A percentile compares a stretch with the other conserved stretches of the same genome.
These are phyloP conservation scores for Anolis sagrei DNA, from an alignment of 2,113 vertebrate species.

Conservation along the genomic window DNA sequence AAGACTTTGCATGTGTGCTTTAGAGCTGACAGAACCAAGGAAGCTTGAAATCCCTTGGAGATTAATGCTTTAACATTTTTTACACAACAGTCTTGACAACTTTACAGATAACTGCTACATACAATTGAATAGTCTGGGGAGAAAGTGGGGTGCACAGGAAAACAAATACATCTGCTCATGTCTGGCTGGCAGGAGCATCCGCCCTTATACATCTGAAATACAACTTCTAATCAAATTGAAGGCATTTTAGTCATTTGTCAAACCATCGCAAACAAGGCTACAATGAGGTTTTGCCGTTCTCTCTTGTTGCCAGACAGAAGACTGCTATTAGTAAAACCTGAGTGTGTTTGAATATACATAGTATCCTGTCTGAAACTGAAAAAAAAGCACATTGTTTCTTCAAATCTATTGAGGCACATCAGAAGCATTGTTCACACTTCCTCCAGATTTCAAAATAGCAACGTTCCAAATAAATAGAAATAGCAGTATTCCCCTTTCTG, in stretches of 20 bases:
- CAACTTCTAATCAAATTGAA: background rate
- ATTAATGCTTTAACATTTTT: constrained; percentile 21
- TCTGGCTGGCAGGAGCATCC: background rate
- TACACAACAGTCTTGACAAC: constrained; percentile 20
- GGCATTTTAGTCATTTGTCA: background rate
- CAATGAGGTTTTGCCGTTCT: background rate
- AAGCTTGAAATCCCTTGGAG: constrained; percentile 27
- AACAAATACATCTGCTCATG: background rate
- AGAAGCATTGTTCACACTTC: background rate
- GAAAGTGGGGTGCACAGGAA: background rate
- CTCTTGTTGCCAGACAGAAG: background rate
- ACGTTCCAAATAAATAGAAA: background rate
- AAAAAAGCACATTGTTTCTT: background rate
- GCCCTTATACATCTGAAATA: background rate
- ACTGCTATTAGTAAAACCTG: constrained; percentile 3
- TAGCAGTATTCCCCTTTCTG: background rate
- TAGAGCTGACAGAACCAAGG: too few species aligned
- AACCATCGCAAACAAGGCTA: constrained; percentile 18
- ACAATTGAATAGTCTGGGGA: background rate
- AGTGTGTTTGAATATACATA: constrained; percentile 21
- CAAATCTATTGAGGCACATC: background rate
- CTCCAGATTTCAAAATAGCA: background rate
- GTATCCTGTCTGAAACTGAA: background rate
- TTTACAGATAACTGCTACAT: constrained; percentile 6
- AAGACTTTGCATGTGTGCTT: background rate